Percentiles rank a stretch among this genome's conserved stretches.
Evolutionary conservation across 2,113 vertebrate genomes (phyloP).

Genomic region (Pholis gunnellus): DNA sequence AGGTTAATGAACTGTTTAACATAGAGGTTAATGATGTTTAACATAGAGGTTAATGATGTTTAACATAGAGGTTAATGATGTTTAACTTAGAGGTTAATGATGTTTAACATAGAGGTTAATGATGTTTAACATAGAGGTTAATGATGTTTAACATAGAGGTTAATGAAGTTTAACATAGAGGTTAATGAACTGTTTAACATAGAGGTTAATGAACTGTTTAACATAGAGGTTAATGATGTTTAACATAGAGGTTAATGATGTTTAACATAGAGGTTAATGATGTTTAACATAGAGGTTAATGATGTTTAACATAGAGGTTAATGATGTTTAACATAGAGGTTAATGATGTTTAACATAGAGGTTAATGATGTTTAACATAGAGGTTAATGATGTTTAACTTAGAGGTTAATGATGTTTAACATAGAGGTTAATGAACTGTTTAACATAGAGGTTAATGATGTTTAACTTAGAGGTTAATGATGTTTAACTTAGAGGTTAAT

Average conservation of each 20-base stretch:
- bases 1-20: constrained; percentile 57
- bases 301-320: background rate
- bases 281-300: constrained; percentile 73
- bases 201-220: constrained; percentile 51
- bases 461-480: background rate
- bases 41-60: too few species aligned
- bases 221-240: constrained; percentile 66
- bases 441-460: constrained; percentile 67
- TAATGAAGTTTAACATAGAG: constrained; percentile 65
- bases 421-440: constrained; percentile 69
- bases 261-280: rapidly evolving
- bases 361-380: constrained; percentile 60
- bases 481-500: too few species aligned
- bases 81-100: constrained; percentile 72
- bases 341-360: background rate
- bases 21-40: constrained; percentile 62
- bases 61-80: background rate
- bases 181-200: constrained; percentile 11
- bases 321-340: constrained; percentile 72
- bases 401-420: too few species aligned
- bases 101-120: background rate
- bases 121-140: constrained; percentile 73
- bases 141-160: background rate
- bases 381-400: constrained; percentile 46
- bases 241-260: too few species aligned